phyloP scores from a whole-genome alignment of 92 coral and sea anemone genomes.

The Heliopora coerulea region DNA sequence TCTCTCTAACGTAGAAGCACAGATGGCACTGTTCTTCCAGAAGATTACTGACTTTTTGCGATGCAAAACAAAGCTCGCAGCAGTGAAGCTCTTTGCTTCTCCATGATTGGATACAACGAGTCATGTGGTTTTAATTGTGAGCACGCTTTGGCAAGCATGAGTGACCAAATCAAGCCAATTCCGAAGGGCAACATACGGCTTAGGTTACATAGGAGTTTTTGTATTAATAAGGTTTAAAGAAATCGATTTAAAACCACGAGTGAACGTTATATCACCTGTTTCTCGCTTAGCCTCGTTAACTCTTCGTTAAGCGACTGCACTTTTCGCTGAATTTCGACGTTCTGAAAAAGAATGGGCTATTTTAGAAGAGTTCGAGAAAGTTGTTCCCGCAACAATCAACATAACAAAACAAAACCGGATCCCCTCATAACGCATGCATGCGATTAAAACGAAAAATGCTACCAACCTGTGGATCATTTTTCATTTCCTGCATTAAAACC shows the following conservation, averaged over 20 bases:
- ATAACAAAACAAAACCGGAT: constrained; percentile 39
- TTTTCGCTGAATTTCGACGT: constrained; percentile 89
- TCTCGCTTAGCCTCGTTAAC: constrained; percentile 81
- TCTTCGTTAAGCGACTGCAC: constrained; percentile 78
- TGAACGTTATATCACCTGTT: constrained; percentile 56
- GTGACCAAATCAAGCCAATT: background rate
- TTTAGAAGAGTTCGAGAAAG: constrained; percentile 5
- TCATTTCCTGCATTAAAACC: constrained; percentile 79
- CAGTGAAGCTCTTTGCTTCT: background rate
- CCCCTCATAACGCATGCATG: constrained; percentile 12
- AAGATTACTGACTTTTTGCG: background rate
- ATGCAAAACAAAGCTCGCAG: background rate
- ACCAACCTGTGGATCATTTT: constrained; percentile 93
- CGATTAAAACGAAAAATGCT: constrained; percentile 47
- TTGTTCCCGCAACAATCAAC: constrained; percentile 69
- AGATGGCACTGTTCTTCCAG: no score
- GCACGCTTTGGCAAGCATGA: no score
- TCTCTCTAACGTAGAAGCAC: no score
- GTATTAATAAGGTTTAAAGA: background rate
- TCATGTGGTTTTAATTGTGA: background rate
- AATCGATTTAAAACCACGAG: background rate
- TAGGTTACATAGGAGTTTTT: background rate
- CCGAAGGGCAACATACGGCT: background rate
- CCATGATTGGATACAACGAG: background rate
- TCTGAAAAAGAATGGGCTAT: constrained; percentile 64